Percentiles rank a stretch among this genome's conserved stretches.
Conservation (phyloP, 2,888 invertebrate species). For the Spicauda simplicius region DNA sequence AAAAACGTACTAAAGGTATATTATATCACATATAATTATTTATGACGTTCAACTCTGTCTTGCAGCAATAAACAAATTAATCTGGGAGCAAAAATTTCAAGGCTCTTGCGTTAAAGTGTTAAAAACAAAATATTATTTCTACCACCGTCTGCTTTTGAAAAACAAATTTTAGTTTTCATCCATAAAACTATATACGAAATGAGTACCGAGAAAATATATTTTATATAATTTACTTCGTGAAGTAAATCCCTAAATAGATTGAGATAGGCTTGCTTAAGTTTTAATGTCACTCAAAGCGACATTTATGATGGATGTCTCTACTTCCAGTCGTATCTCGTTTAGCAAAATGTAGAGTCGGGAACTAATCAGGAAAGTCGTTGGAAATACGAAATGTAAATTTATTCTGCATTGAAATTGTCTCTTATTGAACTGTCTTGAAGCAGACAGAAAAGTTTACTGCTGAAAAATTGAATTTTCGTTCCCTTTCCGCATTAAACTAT, state of each 20-base stretch:
- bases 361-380: slow-evolving; percentile 18
- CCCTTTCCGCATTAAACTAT: neutral
- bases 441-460: neutral
- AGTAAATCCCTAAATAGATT: neutral
- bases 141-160: no score
- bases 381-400: slow-evolving; percentile 26
- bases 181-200: neutral
- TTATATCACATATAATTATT: no score
- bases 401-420: slow-evolving; percentile 21
- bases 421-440: slow-evolving; percentile 20
- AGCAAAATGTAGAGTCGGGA: slow-evolving; percentile 17
- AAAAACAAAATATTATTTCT: no score
- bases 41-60: no score
- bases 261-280: slow-evolving; percentile 26
- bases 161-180: no score
- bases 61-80: no score
- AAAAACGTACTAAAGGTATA: no score
- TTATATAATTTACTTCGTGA: neutral
- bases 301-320: slow-evolving; percentile 32
- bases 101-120: no score
- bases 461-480: slow-evolving; percentile 16
- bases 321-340: slow-evolving; percentile 15
- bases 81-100: no score
- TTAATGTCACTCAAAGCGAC: slow-evolving; percentile 31
- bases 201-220: neutral